Evolutionary conservation across 2,113 vertebrate species (phyloP), one percentile per base, ranked within the genome.

Genomic region (Ardeotis arabs): DNA sequence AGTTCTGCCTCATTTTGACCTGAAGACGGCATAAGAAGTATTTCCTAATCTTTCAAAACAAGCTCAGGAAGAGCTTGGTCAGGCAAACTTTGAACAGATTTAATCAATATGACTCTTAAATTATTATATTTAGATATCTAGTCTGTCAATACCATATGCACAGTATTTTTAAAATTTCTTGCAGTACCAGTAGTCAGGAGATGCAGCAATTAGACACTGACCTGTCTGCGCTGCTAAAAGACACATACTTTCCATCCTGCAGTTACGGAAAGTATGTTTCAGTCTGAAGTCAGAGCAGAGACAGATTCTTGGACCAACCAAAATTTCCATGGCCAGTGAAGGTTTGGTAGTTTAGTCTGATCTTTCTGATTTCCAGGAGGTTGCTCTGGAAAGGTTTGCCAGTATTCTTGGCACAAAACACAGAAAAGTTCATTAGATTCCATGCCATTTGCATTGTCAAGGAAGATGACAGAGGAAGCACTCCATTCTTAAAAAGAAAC

Each of bases 51-150:
- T 91, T 93, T 94, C 39, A 90, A 29, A 70, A 58, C n/a, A 81
- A 91, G 19, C 28, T 81, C 73, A 69, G n/a, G 35, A 81, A 80
- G 59, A 88, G 50, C 14, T 18, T 90, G 31, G 93, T 94, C 74
- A 96, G 58, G 27, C 33, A 76, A 80, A 52, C 23, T 69, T 76
- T 67, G 37, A 56, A 67, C 24, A 94, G 52, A 81, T 90, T 91
- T 94, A 93, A 94, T 96, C 77, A 94, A 92, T 53, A 66, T 47
- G 73, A 94, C 24, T 95, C 78, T 83, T 79, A 84, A 92, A 56
- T 84, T 3, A 85, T 93, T 95, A 20, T 64, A 93, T 92, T 70
- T 89, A 37, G 47, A 24, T 13, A 64, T 24, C 20, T 7, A 66
- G 7, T 85, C 63, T 95, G 28, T 84, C 80, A 95, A 77, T 83